Percentiles rank a stretch among this genome's conserved stretches.
phyloP scores from a whole-genome alignment of 64 coral and sea anemone species.

The Catalaphyllia jardinei region DNA sequence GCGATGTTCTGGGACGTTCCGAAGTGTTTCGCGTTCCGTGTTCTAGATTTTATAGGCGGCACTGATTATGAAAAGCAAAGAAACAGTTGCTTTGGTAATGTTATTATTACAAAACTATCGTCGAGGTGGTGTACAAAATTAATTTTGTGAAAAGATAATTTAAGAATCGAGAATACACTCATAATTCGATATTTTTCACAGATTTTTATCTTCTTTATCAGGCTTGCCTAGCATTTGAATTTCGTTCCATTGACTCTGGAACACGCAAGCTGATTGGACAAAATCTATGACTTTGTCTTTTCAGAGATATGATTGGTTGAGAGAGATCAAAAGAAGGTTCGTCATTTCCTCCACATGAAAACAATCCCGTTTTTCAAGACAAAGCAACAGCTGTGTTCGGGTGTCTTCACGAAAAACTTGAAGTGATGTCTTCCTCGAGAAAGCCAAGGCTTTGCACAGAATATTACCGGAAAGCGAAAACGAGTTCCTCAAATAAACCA shows the following conservation, averaged over 20 bases:
- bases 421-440: slow-evolving; percentile 62
- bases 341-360: slow-evolving; percentile 68
- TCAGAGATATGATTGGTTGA: slow-evolving; percentile 58
- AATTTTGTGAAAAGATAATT: too few species aligned
- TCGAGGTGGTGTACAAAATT: too few species aligned
- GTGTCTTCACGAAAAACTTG: neutral
- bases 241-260: slow-evolving; percentile 42
- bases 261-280: neutral
- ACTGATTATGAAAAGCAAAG: too few species aligned
- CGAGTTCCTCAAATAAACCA: slow-evolving; percentile 10
- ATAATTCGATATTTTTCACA: neutral
- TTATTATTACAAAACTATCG: too few species aligned
- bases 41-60: too few species aligned
- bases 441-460: slow-evolving; percentile 63
- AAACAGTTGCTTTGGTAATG: too few species aligned
- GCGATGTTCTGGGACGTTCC: too few species aligned
- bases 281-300: neutral
- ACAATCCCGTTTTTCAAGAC: slow-evolving; percentile 36
- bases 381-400: slow-evolving; percentile 63
- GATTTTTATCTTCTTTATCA: neutral
- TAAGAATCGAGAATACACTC: neutral
- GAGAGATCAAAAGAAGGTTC: slow-evolving; percentile 39
- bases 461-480: slow-evolving; percentile 56
- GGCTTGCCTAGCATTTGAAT: slow-evolving; percentile 10
- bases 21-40: too few species aligned